These are phyloP conservation scores for Ophiodon elongatus DNA, from an alignment of 2,113 vertebrate genomes.

Conservation along the genomic window DNA sequence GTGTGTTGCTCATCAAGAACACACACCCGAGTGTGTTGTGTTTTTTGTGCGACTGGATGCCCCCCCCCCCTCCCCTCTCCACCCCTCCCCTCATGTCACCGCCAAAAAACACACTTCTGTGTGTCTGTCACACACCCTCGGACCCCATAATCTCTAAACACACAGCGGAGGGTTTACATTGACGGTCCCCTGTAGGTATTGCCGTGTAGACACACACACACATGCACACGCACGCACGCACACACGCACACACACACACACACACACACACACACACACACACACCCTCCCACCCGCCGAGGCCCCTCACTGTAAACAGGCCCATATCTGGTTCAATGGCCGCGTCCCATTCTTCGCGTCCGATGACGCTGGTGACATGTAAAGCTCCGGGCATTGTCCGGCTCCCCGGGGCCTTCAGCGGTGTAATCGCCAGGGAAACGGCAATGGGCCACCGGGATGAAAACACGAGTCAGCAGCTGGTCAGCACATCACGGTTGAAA, in stretches of 20 bases:
- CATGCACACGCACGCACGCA: no score
- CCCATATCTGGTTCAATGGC: slow-evolving; percentile 63
- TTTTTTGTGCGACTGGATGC: slow-evolving; percentile 14
- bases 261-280: slow-evolving; percentile 22
- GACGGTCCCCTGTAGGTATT: slow-evolving; percentile 42
- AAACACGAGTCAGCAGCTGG: slow-evolving; percentile 90
- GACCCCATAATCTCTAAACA: slow-evolving; percentile 46
- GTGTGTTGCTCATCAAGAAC: no score
- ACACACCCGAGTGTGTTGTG: background rate
- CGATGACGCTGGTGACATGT: slow-evolving; percentile 78
- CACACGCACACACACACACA: slow-evolving; percentile 36
- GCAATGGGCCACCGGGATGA: slow-evolving; percentile 72
- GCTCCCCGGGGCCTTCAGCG: slow-evolving; percentile 71
- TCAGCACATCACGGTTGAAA: slow-evolving; percentile 89
- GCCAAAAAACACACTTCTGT: slow-evolving; percentile 9
- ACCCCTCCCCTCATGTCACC: background rate
- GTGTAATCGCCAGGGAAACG: slow-evolving; percentile 77
- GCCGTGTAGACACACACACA: slow-evolving; percentile 18
- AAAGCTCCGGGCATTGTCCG: slow-evolving; percentile 82
- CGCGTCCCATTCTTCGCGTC: slow-evolving; percentile 70
- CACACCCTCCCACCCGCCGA: slow-evolving; percentile 2
- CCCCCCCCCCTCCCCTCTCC: background rate
- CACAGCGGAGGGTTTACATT: slow-evolving; percentile 28
- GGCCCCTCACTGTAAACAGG: slow-evolving; percentile 77
- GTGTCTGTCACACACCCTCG: slow-evolving; percentile 46